A percentile compares a stretch with the other conserved stretches of the same genome.
Evolutionary conservation across 2,797 vertebrate genomes (phyloP).

Genomic region (Amblyraja radiata): DNA sequence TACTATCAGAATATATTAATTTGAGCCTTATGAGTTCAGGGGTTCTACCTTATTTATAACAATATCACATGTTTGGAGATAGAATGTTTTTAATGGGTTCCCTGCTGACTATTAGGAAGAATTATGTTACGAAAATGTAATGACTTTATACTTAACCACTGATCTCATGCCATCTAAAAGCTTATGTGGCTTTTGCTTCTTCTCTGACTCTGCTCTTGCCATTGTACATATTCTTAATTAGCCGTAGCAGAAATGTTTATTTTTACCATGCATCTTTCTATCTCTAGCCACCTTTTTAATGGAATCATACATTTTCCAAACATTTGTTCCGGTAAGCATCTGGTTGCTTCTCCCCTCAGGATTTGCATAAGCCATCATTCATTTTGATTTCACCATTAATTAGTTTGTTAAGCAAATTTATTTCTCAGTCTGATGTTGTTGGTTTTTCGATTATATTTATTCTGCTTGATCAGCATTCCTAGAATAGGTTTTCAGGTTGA

Average conservation of each 20-base stretch:
- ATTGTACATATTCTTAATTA: not conserved
- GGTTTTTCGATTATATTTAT: not conserved
- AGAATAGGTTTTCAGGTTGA: not conserved
- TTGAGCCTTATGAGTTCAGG: not conserved
- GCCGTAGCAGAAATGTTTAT: not conserved
- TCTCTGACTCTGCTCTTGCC: not conserved
- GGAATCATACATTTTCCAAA: not conserved
- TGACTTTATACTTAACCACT: not conserved
- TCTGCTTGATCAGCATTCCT: not conserved
- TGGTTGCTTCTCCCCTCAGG: not conserved
- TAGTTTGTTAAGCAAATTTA: not conserved
- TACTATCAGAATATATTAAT: not conserved
- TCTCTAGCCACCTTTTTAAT: not conserved
- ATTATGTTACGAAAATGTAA: not conserved
- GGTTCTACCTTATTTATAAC: not conserved
- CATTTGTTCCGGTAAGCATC: not conserved
- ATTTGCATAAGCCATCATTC: not conserved
- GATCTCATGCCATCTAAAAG: not conserved
- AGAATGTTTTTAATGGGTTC: not conserved
- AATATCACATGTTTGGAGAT: not conserved
- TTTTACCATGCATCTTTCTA: not conserved
- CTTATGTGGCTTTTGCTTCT: not conserved
- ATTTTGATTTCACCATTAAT: not conserved
- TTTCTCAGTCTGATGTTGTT: not conserved
- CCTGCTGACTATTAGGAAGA: not conserved